Percentiles rank a stretch among this genome's conserved stretches.
These are phyloP conservation scores for Meganola albula DNA, from an alignment of 2,888 invertebrate genomes.

Conservation along the genomic window DNA sequence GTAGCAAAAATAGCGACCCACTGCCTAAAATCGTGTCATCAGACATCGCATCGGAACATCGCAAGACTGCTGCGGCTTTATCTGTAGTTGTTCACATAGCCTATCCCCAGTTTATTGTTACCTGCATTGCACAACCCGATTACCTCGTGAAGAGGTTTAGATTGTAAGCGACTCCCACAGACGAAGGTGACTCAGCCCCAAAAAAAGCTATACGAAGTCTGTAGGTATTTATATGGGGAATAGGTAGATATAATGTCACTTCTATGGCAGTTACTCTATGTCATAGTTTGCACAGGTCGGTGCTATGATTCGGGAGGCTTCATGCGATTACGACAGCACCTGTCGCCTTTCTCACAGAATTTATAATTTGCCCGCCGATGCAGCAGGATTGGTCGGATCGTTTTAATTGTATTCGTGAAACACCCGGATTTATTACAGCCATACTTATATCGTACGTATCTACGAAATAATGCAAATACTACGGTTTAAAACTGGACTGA, in stretches of 20 bases:
- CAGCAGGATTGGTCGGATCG: slow-evolving; percentile 56
- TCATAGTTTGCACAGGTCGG: slow-evolving; percentile 42
- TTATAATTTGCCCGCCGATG: slow-evolving; percentile 56
- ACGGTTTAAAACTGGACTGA: slow-evolving; percentile 26
- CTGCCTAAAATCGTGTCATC: too few species aligned
- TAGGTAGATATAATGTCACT: slow-evolving; percentile 7
- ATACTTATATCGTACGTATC: slow-evolving; percentile 26
- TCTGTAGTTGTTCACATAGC: too few species aligned
- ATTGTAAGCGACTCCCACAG: too few species aligned
- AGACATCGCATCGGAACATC: too few species aligned
- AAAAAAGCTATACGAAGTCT: too few species aligned
- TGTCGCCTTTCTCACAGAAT: slow-evolving; percentile 71
- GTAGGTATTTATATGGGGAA: too few species aligned
- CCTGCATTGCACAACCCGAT: too few species aligned
- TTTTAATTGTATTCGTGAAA: slow-evolving; percentile 67
- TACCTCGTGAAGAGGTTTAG: too few species aligned
- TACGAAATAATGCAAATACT: slow-evolving; percentile 20
- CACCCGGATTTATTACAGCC: slow-evolving; percentile 57
- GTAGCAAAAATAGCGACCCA: too few species aligned
- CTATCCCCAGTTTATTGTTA: too few species aligned
- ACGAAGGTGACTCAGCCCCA: too few species aligned
- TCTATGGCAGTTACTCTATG: slow-evolving; percentile 31
- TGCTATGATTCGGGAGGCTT: slow-evolving; percentile 58
- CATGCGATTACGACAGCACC: slow-evolving; percentile 69
- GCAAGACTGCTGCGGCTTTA: too few species aligned